Evolutionary conservation across 2,113 vertebrate genomes (phyloP).

Genomic region (Pandion haliaetus): DNA sequence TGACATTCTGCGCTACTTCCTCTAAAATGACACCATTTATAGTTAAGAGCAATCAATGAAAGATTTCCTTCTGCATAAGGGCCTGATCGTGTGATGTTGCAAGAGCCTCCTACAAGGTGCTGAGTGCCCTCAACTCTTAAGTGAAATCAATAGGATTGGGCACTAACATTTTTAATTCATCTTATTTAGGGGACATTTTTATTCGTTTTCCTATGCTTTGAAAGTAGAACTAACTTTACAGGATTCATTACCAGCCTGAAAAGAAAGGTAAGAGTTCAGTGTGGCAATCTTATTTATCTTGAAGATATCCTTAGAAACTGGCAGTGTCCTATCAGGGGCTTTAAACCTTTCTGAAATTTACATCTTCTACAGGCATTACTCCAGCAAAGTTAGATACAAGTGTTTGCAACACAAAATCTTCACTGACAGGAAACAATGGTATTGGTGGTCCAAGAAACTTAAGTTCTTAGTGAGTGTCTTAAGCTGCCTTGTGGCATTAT

Average conservation of each 20-base stretch:
- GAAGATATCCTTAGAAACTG: slow-evolving; percentile 26
- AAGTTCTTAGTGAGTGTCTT: slow-evolving; percentile 26
- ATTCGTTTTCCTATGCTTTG: not conserved
- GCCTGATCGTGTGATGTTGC: slow-evolving; percentile 33
- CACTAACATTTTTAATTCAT: slow-evolving; percentile 15
- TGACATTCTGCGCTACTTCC: slow-evolving; percentile 19
- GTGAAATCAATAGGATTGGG: slow-evolving; percentile 53
- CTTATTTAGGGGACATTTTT: not conserved
- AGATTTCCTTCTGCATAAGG: slow-evolving; percentile 51
- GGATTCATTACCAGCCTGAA: not conserved
- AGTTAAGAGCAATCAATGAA: slow-evolving; percentile 62
- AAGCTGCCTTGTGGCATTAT: slow-evolving; percentile 29
- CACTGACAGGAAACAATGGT: not conserved
- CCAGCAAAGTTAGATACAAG: slow-evolving; percentile 23
- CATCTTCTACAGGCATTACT: slow-evolving; percentile 23
- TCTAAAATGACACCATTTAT: slow-evolving; percentile 35
- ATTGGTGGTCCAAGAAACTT: slow-evolving; percentile 8
- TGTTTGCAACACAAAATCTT: not conserved
- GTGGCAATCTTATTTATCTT: slow-evolving; percentile 23
- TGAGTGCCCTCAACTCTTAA: slow-evolving; percentile 40
- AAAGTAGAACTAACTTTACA: not conserved
- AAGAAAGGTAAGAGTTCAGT: not conserved
- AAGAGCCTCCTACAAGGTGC: slow-evolving; percentile 56
- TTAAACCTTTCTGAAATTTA: slow-evolving; percentile 1
- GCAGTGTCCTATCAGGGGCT: not conserved